These are phyloP conservation scores for Dallia pectoralis DNA, from an alignment of 2,797 vertebrate species.

Conservation along the genomic window DNA sequence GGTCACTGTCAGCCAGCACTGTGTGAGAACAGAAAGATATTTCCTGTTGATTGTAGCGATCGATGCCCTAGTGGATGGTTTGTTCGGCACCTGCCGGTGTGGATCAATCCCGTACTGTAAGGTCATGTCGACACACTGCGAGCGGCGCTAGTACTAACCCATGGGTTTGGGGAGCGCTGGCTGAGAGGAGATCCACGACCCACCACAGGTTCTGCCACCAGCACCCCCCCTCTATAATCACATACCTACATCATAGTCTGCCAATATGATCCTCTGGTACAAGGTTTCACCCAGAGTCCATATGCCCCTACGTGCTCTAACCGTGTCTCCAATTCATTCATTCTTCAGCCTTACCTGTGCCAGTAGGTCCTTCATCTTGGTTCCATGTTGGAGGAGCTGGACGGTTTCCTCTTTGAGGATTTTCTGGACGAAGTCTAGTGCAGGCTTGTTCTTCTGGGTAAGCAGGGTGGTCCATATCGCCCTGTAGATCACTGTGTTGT, in stretches of 20 bases:
- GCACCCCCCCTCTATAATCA: slow-evolving; percentile 52
- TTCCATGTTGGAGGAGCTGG: slow-evolving; percentile 79
- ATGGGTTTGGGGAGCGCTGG: too few relatives aligned
- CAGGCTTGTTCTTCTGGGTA: slow-evolving; percentile 83
- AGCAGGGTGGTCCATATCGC: slow-evolving; percentile 88
- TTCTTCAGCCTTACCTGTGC: slow-evolving; percentile 70
- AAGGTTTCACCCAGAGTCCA: not conserved
- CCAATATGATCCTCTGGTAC: slow-evolving; percentile 34
- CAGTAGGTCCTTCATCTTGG: slow-evolving; percentile 85
- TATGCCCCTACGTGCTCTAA: too few relatives aligned
- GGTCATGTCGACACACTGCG: slow-evolving; percentile 22
- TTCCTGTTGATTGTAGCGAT: slow-evolving; percentile 56
- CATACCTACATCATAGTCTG: slow-evolving; percentile 53
- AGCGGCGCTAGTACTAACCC: too few relatives aligned
- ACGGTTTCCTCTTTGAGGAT: slow-evolving; percentile 83
- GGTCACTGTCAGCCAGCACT: slow-evolving; percentile 37
- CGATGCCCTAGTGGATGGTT: slow-evolving; percentile 34
- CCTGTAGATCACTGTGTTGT: slow-evolving; percentile 84
- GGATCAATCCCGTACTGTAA: slow-evolving; percentile 38
- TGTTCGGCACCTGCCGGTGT: slow-evolving; percentile 35
- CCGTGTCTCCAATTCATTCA: not conserved
- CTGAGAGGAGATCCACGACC: too few relatives aligned
- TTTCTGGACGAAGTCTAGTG: slow-evolving; percentile 82
- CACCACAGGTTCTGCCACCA: too few relatives aligned
- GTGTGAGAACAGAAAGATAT: slow-evolving; percentile 27